Conservation (phyloP, 2,888 invertebrate genomes). For the Timema cristinae region DNA sequence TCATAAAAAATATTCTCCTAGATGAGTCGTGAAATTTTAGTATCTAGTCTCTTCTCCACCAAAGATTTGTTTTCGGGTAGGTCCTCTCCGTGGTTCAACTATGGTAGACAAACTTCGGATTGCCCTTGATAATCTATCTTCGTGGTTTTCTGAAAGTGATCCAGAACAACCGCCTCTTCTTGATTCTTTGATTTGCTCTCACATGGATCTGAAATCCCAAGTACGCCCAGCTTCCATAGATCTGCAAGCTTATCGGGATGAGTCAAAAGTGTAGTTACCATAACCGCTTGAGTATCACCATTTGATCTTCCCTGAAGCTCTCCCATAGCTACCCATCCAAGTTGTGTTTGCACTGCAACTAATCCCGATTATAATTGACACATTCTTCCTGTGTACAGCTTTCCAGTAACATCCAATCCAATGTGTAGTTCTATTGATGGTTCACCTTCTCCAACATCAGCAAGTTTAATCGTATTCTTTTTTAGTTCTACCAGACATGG, state of each 20-base stretch:
- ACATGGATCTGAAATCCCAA: slow-evolving; percentile 1
- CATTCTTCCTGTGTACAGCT: not conserved
- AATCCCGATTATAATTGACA: not conserved
- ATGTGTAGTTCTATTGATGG: not conserved
- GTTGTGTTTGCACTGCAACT: too few relatives aligned
- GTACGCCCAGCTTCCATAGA: not conserved
- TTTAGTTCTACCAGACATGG: not conserved
- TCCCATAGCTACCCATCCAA: not conserved
- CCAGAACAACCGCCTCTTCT: not conserved
- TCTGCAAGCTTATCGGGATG: not conserved
- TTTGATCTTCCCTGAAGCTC: not conserved
- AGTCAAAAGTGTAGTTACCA: not conserved
- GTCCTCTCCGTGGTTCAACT: not conserved
- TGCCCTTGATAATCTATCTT: not conserved
- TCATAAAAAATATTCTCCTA: not conserved
- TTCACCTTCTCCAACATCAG: not conserved
- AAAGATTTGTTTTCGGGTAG: not conserved
- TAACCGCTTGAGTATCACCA: not conserved
- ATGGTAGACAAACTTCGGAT: slow-evolving; percentile 8
- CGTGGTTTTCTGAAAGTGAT: slow-evolving; percentile 5
- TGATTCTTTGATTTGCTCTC: not conserved
- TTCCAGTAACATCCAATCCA: not conserved
- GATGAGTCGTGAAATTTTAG: not conserved
- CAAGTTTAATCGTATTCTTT: not conserved
- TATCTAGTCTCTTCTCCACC: not conserved